Conservation (phyloP, 2,888 invertebrate genomes). For the Horisme vitalbata region DNA sequence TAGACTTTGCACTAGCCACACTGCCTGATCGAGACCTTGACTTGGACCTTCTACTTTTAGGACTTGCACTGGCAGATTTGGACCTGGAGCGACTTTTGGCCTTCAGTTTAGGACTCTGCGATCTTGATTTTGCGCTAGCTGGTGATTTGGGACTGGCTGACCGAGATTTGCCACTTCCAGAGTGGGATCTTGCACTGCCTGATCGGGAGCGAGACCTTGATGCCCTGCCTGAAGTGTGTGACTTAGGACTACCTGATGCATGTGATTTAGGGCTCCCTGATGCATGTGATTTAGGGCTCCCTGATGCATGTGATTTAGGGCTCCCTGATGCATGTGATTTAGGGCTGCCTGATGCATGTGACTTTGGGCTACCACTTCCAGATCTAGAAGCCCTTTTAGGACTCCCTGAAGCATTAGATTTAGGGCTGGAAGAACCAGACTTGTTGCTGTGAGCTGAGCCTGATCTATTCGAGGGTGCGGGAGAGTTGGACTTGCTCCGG, state of each 20-base stretch:
- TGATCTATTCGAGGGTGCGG: conserved; percentile 65
- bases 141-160: conserved; percentile 59
- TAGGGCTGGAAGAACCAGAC: conserved; percentile 59
- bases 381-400: conserved; percentile 67
- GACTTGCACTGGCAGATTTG: conserved; percentile 30
- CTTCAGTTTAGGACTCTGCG: conserved; percentile 53
- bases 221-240: conserved; percentile 68
- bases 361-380: conserved; percentile 63
- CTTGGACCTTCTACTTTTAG: conserved; percentile 30
- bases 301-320: conserved; percentile 69
- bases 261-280: conserved; percentile 69
- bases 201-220: conserved; percentile 56
- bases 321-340: conserved; percentile 63
- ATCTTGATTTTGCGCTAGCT: conserved; percentile 56
- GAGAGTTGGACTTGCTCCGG: conserved; percentile 73
- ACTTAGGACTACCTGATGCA: conserved; percentile 64
- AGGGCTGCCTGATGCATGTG: conserved; percentile 68
- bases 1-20: conserved; percentile 29
- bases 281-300: conserved; percentile 66
- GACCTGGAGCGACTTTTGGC: conserved; percentile 27
- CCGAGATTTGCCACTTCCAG: conserved; percentile 55
- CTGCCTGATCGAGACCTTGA: conserved; percentile 41
- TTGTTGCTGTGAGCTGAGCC: conserved; percentile 63
- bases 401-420: conserved; percentile 70
- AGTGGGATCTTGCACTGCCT: conserved; percentile 56